These are phyloP conservation scores for Sorex fumeus DNA, from an alignment of 2,113 vertebrate species.

Conservation along the genomic window DNA sequence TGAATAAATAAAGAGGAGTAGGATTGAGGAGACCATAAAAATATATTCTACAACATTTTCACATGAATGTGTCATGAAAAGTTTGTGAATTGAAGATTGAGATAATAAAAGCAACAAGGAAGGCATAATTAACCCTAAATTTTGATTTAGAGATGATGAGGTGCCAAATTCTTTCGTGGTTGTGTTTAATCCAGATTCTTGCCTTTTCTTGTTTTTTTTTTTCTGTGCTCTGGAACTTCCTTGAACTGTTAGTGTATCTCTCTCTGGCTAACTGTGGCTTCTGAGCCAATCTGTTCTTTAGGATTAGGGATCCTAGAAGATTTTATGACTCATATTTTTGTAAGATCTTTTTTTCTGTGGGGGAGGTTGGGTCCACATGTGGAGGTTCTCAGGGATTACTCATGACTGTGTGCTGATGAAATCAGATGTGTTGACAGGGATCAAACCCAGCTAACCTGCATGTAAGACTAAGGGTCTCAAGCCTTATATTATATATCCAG, in stretches of 20 bases:
- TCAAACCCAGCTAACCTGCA: no score
- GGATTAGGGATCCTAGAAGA: background rate
- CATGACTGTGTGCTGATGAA: no score
- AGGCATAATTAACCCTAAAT: slow-evolving; percentile 27
- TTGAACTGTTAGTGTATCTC: slow-evolving; percentile 33
- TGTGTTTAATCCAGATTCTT: slow-evolving; percentile 7
- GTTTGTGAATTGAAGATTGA: slow-evolving; percentile 25
- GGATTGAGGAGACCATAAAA: background rate
- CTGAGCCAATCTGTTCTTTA: slow-evolving; percentile 20
- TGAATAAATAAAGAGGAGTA: slow-evolving; percentile 25
- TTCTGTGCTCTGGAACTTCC: background rate
- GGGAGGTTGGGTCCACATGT: no score
- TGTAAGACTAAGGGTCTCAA: no score
- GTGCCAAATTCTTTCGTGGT: background rate
- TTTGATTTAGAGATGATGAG: slow-evolving; percentile 38
- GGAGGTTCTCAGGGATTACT: no score
- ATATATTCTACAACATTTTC: background rate
- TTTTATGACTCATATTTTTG: slow-evolving; percentile 26
- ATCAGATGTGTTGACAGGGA: no score
- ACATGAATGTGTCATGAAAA: background rate
- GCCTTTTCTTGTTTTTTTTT: slow-evolving; percentile 32
- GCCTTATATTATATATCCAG: background rate
- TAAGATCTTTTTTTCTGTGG: no score
- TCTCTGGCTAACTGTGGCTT: slow-evolving; percentile 32
- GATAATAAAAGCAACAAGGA: slow-evolving; percentile 43